Base-by-base conservation (phyloP, 1,140 invertebrate species). In the Drosophila pruinosa region DNA sequence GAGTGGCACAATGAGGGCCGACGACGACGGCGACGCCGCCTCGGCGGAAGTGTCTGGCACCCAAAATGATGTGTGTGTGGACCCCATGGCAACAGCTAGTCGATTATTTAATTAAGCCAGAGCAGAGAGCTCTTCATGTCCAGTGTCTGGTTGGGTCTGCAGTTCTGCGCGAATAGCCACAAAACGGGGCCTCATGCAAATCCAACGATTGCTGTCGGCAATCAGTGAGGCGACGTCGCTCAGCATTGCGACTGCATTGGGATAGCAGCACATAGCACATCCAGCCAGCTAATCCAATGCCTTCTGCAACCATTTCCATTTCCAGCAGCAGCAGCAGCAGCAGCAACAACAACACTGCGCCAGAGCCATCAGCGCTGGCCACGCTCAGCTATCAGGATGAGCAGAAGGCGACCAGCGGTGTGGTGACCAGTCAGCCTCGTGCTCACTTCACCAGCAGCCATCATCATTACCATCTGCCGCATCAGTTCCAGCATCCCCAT, bases 401-500 rank as follows among this genome's bases (percentile, higher is more conserved):
- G 34, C 82, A 86, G 70, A 77, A 75, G 52, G 63, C 24, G 19
- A 41, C 26, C 64, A 15, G 7, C 26, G 19, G 61, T 14, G 77
- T 70, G 68, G 73, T 82, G 34, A 80, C 68, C 61, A 86, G 52
- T 21, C 88, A 90, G 48, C 82, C 89, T 24, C 75, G 89, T 3
- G 31, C 75, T 4, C 88, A 90, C 36, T 85, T 85, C 14, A 78
- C 83, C 3, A 90, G 79, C 70, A 90, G 89, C 48, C 89, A 90
- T 39, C 89, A 90, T 39, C 89, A 90, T 39, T 90, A 90, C 47
- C 89, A 90, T 58, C 65, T 90, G 81, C 89, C 89, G 36, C 89
- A 90, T 17, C 89, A 90, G 72, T 90, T 90, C 52, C 89, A 90
- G 76, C 89, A 90, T 81, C 89, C 89, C 17, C 89, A 90, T 52